Conservation (phyloP, 2,888 invertebrate species). For the Apamea epomidion region DNA sequence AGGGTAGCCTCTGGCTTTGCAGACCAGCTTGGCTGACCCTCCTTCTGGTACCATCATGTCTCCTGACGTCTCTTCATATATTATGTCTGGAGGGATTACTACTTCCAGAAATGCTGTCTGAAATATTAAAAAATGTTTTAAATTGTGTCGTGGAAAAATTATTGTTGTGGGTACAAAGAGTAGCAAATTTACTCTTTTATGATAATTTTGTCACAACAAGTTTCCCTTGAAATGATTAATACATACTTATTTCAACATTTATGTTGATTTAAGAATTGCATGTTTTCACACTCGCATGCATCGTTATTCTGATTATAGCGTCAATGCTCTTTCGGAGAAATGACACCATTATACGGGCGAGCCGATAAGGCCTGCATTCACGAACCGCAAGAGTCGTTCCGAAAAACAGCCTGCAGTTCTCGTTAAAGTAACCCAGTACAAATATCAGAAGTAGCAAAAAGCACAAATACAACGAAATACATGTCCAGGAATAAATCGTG, state of each 20-base stretch:
- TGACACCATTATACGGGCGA: constrained; percentile 41
- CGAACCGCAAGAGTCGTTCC: constrained; percentile 30
- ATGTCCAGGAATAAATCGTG: constrained; percentile 46
- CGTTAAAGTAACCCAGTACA: constrained; percentile 30
- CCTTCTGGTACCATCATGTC: constrained; percentile 99
- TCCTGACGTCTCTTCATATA: constrained; percentile 97
- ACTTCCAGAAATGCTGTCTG: constrained; percentile 97
- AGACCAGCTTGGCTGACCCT: constrained; percentile 96
- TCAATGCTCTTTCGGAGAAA: constrained; percentile 43
- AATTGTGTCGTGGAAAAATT: background rate
- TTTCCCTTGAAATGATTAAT: background rate
- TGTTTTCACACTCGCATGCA: constrained; percentile 29
- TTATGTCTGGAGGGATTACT: constrained; percentile 97
- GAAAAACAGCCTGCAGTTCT: constrained; percentile 43
- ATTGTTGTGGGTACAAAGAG: background rate
- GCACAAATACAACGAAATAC: constrained; percentile 8
- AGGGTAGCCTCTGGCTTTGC: constrained; percentile 96
- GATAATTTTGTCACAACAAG: background rate
- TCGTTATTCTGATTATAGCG: constrained; percentile 28
- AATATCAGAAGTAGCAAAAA: constrained; percentile 8
- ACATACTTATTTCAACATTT: background rate
- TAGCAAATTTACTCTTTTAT: background rate
- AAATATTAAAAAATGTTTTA: constrained; percentile 31
- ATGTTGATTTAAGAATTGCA: constrained; percentile 33
- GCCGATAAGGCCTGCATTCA: constrained; percentile 33